Percentiles rank a stretch among this genome's conserved stretches.
Evolutionary conservation across 2,888 invertebrate species (phyloP).

Genomic region (Osedax fenrisi): DNA sequence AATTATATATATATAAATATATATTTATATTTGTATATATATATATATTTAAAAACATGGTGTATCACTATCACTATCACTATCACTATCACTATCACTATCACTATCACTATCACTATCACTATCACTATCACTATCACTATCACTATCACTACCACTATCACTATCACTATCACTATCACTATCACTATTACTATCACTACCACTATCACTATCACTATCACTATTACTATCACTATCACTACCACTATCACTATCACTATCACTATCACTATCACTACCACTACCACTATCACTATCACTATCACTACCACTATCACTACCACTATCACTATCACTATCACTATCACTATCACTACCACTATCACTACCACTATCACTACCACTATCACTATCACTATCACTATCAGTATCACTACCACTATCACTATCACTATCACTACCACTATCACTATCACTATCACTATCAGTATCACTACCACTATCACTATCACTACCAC

Average conservation of each 20-base stretch:
- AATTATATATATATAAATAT: no score
- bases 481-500: not conserved
- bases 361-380: not conserved
- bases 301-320: not conserved
- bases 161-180: not conserved
- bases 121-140: not conserved
- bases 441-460: not conserved
- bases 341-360: not conserved
- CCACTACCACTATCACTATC: not conserved
- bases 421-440: not conserved
- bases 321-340: not conserved
- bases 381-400: not conserved
- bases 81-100: not conserved
- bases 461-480: not conserved
- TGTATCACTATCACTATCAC: not conserved
- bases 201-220: not conserved
- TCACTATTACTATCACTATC: not conserved
- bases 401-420: not conserved
- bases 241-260: not conserved
- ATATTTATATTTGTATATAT: no score
- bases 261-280: not conserved
- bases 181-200: not conserved
- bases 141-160: not conserved
- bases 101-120: not conserved
- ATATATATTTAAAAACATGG: no score